Conservation (phyloP, 2,797 vertebrate species). For the Pangasius mekongensis region DNA sequence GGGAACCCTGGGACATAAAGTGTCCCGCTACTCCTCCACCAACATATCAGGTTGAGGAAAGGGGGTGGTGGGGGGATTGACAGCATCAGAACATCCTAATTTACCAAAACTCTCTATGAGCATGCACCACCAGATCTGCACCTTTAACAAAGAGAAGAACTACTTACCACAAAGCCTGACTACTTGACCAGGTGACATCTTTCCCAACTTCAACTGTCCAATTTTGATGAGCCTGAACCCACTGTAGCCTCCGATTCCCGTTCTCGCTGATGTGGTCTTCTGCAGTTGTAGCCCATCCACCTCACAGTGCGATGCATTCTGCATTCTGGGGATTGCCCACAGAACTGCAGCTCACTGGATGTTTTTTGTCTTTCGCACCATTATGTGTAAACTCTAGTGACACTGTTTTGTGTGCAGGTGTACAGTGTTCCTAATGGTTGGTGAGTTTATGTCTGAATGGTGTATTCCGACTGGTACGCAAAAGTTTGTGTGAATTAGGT, state of each 20-base stretch:
- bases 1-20: conserved; percentile 2
- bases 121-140: not conserved
- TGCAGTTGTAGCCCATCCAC: not conserved
- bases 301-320: not conserved
- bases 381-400: not conserved
- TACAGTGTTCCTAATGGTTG: not conserved
- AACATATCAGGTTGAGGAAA: not conserved
- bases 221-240: not conserved
- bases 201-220: not conserved
- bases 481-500: not conserved
- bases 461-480: not conserved
- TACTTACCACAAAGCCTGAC: not conserved
- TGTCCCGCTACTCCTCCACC: not conserved
- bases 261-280: not conserved
- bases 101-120: not conserved
- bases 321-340: not conserved
- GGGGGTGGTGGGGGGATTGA: not conserved
- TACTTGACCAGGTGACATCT: not conserved
- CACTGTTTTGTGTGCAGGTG: not conserved
- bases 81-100: not conserved
- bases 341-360: not conserved
- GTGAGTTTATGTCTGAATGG: not conserved
- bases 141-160: not conserved
- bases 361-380: not conserved
- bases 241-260: not conserved